phyloP scores from a whole-genome alignment of 2,888 invertebrate genomes.

The Drosophila basisetae region DNA sequence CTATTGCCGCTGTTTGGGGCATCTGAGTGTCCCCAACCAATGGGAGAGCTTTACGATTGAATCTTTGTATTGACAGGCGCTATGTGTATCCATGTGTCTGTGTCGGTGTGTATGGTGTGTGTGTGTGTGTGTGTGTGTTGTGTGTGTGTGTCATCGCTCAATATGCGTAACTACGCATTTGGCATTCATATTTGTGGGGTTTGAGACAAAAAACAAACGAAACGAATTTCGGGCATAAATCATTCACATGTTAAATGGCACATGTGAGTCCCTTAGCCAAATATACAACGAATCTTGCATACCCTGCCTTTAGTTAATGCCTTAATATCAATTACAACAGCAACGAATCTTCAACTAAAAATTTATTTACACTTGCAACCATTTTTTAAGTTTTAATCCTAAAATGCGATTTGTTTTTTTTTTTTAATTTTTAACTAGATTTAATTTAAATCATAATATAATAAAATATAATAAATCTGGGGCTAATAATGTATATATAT shows the following conservation, averaged over 20 bases:
- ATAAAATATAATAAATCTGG: no score
- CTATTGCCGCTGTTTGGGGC: conserved; percentile 15
- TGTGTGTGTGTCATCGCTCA: conserved; percentile 37
- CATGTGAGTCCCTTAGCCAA: conserved; percentile 26
- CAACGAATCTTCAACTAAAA: neutral
- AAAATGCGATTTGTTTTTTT: neutral
- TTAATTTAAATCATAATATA: neutral
- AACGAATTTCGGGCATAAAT: conserved; percentile 68
- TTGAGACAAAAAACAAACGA: conserved; percentile 36
- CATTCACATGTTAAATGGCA: conserved; percentile 66
- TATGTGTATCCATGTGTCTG: conserved; percentile 6
- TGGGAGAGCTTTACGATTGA: conserved; percentile 39
- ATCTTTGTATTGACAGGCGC: conserved; percentile 58
- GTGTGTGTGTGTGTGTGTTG: conserved; percentile 12
- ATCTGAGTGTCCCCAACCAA: conserved; percentile 26
- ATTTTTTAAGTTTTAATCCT: neutral
- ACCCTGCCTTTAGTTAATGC: conserved; percentile 18
- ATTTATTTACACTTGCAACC: no score
- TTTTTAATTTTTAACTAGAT: neutral
- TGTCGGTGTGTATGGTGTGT: conserved; percentile 11
- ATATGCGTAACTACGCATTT: conserved; percentile 76
- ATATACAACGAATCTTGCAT: neutral
- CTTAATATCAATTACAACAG: no score
- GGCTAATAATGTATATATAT: neutral
- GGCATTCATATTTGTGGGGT: conserved; percentile 56